Evolutionary conservation across 2,888 invertebrate species (phyloP), one percentile per base, ranked within the genome.

Genomic region (Pherbina coryleti): DNA sequence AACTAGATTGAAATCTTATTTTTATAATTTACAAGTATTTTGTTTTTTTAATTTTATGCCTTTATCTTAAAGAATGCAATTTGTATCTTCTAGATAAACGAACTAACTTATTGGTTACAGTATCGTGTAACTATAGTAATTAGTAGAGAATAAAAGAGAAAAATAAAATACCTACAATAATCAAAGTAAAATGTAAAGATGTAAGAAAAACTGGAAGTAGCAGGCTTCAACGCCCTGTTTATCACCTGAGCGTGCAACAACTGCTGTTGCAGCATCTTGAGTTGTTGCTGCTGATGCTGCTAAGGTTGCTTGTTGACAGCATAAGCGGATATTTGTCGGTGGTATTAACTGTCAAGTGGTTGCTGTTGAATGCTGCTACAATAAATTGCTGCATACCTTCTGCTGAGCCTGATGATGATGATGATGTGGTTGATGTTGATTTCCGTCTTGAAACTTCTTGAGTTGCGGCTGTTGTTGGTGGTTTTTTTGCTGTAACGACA

Each of bases 341-440:
- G 74, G 64, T 51, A 22, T 7, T 66, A n/a, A 53, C 17, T 34
- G 62, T 34, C 51, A 62, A 64, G 28, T n/a, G 14, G n/a, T n/a
- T 9, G 51, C 37, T 31, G 69, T 44, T 49, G 49, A 34, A 55
- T 60, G 22, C 70, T 70, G 51, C 69, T 37, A 51, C 53, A 34
- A 11, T 19, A 17, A 19, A 44, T 60, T 34, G 51, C 28, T 64
- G 62, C 49, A 44, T 44, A n/a, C 34, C 37, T 19, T 19, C 22
- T 34, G 71, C 72, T 8, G 53, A 49, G 76, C 73, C 25, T 69
- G 70, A n/a, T 78, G 67, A 53, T 76, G 72, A 31, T 49, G 67
- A n/a, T 55, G 78, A 31, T 44, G 60, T 62, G 62, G 82, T 76
- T 44, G 69, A 9, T 51, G 69, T 7, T 64, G 76, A n/a, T 60